A percentile compares a stretch with the other conserved stretches of the same genome.
phyloP scores from a whole-genome alignment of 2,888 invertebrate genomes.

The Teinopalpus imperialis region DNA sequence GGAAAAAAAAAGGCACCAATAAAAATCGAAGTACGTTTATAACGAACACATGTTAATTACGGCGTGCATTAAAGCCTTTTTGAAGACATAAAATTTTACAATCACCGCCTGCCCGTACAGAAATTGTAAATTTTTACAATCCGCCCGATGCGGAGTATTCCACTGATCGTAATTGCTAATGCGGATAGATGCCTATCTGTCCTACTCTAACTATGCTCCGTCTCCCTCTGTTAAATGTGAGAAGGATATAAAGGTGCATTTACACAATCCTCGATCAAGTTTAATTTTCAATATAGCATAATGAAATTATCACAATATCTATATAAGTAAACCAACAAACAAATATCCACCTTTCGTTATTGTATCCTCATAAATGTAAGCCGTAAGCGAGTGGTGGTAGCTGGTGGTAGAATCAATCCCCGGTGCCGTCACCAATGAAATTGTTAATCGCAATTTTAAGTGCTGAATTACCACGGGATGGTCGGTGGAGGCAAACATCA shows the following conservation, averaged over 20 bases:
- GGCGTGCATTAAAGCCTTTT: conserved; percentile 28
- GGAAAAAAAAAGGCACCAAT: conserved; percentile 34
- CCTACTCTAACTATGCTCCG: not conserved
- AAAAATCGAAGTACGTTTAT: conserved; percentile 43
- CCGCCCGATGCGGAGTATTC: conserved; percentile 28
- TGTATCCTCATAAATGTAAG: too few relatives aligned
- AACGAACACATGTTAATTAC: conserved; percentile 48
- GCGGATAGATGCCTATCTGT: conserved; percentile 2
- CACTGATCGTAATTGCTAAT: conserved; percentile 25
- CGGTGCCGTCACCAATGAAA: too few relatives aligned
- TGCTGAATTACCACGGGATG: too few relatives aligned
- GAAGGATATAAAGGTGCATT: not conserved
- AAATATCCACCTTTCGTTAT: too few relatives aligned
- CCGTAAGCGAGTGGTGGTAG: too few relatives aligned
- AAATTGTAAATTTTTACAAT: conserved; percentile 59
- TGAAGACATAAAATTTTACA: conserved; percentile 42
- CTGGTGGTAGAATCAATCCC: too few relatives aligned
- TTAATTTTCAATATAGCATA: too few relatives aligned
- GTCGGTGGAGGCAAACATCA: too few relatives aligned
- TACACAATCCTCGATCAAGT: too few relatives aligned
- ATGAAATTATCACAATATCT: too few relatives aligned
- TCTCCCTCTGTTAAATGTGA: not conserved
- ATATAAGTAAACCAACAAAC: too few relatives aligned
- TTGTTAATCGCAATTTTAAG: too few relatives aligned
- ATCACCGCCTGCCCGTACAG: conserved; percentile 33